phyloP scores from a whole-genome alignment of 2,113 vertebrate species.

The Chaetodon trifascialis region DNA sequence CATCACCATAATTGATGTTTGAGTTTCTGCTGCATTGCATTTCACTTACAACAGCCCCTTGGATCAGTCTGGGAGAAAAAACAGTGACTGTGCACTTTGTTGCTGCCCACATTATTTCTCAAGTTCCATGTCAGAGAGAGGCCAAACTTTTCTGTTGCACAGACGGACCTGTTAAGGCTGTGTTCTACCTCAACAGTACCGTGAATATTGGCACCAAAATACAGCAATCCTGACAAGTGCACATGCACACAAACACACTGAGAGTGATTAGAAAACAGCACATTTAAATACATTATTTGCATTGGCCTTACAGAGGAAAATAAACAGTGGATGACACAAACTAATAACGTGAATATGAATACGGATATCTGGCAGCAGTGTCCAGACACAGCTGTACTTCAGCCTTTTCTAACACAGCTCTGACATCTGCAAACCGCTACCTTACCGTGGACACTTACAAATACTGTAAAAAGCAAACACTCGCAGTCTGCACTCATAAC shows the following conservation, averaged over 20 bases:
- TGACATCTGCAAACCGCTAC: not conserved
- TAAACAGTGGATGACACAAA: not conserved
- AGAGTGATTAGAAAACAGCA: not conserved
- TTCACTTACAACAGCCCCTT: slow-evolving; percentile 57
- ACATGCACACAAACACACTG: not conserved
- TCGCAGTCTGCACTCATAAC: slow-evolving; percentile 30
- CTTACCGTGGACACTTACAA: not conserved
- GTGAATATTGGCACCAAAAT: not conserved
- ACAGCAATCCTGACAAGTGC: not conserved
- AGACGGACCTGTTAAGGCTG: slow-evolving; percentile 10
- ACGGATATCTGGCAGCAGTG: not conserved
- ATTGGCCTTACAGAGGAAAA: not conserved
- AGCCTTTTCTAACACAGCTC: no score
- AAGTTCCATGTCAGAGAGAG: slow-evolving; percentile 35
- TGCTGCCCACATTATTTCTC: slow-evolving; percentile 48
- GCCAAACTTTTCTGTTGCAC: slow-evolving; percentile 36
- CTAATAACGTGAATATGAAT: not conserved
- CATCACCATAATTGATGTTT: slow-evolving; percentile 62
- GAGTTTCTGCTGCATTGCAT: slow-evolving; percentile 65
- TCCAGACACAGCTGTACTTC: not conserved
- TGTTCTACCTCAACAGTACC: slow-evolving; percentile 9
- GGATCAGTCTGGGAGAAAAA: slow-evolving; percentile 52
- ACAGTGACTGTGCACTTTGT: slow-evolving; percentile 66
- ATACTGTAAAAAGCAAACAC: slow-evolving; percentile 19
- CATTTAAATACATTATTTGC: not conserved